Conservation (phyloP, 92 coral and sea anemone genomes). For the Chrysogorgia sp. region DNA sequence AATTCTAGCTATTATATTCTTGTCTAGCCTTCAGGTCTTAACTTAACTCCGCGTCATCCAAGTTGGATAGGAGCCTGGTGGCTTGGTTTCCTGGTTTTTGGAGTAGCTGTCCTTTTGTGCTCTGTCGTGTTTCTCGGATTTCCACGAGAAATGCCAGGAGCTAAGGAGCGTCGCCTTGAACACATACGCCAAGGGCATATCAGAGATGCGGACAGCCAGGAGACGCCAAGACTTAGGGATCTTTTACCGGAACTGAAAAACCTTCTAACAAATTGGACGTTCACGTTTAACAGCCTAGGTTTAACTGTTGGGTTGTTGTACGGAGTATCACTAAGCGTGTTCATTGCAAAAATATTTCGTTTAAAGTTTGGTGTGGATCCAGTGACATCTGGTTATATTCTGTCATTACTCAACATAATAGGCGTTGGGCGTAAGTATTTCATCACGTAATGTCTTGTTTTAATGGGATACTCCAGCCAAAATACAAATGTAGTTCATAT, state of each 20-base stretch:
- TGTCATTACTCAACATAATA: constrained; percentile 19
- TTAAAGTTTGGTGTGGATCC: constrained; percentile 69
- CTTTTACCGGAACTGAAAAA: constrained; percentile 55
- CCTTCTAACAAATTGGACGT: constrained; percentile 73
- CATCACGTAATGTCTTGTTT: neutral
- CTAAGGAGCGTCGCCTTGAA: constrained; percentile 67
- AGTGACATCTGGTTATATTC: constrained; percentile 56
- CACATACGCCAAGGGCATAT: constrained; percentile 15
- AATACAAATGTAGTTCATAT: no score
- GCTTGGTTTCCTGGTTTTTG: constrained; percentile 63
- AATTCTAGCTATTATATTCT: no score
- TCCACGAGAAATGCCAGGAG: constrained; percentile 90
- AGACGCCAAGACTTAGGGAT: neutral
- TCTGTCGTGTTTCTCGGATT: constrained; percentile 7
- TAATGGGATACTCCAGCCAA: neutral
- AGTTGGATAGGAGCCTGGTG: constrained; percentile 93
- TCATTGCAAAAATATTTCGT: constrained; percentile 69
- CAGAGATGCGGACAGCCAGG: neutral
- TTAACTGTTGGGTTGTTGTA: constrained; percentile 11
- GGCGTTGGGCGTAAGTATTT: neutral
- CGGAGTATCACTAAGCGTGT: constrained; percentile 63
- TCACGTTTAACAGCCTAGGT: constrained; percentile 74
- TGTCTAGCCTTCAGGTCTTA: constrained; percentile 15
- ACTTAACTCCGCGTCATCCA: constrained; percentile 49
- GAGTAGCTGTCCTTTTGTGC: neutral